Conservation (phyloP, 2,888 invertebrate species). For the Tyria jacobaeae region DNA sequence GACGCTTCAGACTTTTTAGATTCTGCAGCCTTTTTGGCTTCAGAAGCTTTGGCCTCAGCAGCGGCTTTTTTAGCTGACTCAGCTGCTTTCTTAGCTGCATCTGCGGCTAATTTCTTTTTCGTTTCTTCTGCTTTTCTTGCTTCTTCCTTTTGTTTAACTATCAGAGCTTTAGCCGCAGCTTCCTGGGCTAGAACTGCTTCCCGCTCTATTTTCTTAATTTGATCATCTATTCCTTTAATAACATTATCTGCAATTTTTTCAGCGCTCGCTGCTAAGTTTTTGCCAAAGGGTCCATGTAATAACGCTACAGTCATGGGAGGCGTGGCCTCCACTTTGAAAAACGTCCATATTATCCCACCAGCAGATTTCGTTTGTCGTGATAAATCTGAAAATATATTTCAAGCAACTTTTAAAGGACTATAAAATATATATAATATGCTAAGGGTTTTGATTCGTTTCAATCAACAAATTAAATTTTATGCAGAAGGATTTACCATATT, state of each 20-base stretch:
- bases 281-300: slow-evolving; percentile 63
- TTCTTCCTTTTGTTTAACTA: slow-evolving; percentile 58
- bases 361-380: slow-evolving; percentile 55
- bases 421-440: too few species aligned
- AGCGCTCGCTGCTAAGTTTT: slow-evolving; percentile 58
- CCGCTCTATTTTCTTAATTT: slow-evolving; percentile 57
- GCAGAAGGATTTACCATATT: too few species aligned
- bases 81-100: slow-evolving; percentile 45
- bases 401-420: background rate
- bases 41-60: slow-evolving; percentile 17
- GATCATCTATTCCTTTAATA: slow-evolving; percentile 62
- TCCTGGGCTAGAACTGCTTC: slow-evolving; percentile 5
- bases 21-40: slow-evolving; percentile 15
- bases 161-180: too few species aligned
- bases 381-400: slow-evolving; percentile 57
- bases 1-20: background rate
- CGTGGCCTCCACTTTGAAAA: slow-evolving; percentile 74
- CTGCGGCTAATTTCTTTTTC: slow-evolving; percentile 40
- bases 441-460: too few species aligned
- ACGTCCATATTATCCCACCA: slow-evolving; percentile 66
- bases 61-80: slow-evolving; percentile 31
- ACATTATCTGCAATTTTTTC: slow-evolving; percentile 50
- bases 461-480: too few species aligned
- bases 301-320: slow-evolving; percentile 68
- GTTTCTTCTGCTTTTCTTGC: slow-evolving; percentile 53